Evolutionary conservation across 2,888 invertebrate genomes (phyloP).

Genomic region (Chironomus riparius): DNA sequence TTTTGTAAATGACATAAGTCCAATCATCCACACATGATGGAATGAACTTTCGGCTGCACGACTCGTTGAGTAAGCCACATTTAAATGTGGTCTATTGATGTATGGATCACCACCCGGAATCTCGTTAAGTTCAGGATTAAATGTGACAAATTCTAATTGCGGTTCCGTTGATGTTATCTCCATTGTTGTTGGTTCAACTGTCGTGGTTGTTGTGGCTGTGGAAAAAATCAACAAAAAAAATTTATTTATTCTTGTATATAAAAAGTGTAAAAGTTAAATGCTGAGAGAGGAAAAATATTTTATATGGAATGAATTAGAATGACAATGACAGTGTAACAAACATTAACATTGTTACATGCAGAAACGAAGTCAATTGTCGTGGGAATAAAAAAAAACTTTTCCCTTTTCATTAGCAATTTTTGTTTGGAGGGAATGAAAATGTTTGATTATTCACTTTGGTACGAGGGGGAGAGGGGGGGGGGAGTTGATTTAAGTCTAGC

Average conservation of each 20-base stretch:
- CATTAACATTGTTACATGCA: no score
- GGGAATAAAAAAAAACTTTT: no score
- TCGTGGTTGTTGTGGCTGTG: conserved; percentile 11
- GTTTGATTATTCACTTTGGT: no score
- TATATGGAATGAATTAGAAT: neutral
- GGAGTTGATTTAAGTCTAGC: no score
- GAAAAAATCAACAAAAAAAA: no score
- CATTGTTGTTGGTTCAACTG: neutral
- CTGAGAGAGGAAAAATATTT: neutral
- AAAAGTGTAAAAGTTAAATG: neutral
- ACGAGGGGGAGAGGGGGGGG: no score
- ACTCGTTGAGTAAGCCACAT: conserved; percentile 27
- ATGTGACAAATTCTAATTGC: conserved; percentile 22
- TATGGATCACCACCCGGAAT: conserved; percentile 20
- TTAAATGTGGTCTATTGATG: conserved; percentile 24
- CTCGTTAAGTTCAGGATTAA: conserved; percentile 12
- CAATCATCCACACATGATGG: neutral
- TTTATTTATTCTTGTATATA: no score
- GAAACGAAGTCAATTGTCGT: no score
- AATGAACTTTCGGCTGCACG: conserved; percentile 2
- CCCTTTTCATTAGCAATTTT: no score
- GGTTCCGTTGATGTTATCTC: conserved; percentile 9
- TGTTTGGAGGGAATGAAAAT: no score
- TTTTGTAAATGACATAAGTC: conserved; percentile 13
- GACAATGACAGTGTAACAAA: no score